Evolutionary conservation across 1,140 invertebrate species (phyloP).

Genomic region (Ridgeia piscesae): DNA sequence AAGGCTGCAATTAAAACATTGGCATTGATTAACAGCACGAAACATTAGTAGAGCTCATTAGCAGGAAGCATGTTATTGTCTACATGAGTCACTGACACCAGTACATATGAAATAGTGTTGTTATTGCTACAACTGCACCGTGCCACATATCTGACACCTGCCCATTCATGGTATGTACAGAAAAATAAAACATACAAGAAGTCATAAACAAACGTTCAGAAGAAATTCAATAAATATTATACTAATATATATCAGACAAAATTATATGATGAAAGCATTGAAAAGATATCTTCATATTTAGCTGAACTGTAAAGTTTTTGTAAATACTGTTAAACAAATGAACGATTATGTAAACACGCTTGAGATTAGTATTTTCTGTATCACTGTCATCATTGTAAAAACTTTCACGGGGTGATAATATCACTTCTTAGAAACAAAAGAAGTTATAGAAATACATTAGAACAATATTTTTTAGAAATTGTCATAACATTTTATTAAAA

Average conservation of each 20-base stretch:
- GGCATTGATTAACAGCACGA: background rate
- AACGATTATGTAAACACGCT: background rate
- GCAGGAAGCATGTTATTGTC: background rate
- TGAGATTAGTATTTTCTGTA: background rate
- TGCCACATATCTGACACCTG: no score
- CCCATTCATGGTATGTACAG: background rate
- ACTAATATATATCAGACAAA: no score
- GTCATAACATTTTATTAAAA: background rate
- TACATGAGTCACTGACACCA: background rate
- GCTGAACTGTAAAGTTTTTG: background rate
- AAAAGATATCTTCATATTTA: no score
- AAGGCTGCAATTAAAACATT: background rate
- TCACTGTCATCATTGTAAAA: background rate
- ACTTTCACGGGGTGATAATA: background rate
- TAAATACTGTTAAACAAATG: background rate
- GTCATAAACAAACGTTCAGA: background rate
- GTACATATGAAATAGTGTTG: background rate
- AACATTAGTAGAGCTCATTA: background rate
- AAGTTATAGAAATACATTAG: background rate
- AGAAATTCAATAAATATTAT: no score
- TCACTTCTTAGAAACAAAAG: background rate
- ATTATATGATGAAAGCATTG: no score
- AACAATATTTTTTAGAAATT: background rate
- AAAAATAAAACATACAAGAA: background rate
- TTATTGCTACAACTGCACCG: no score